These are phyloP conservation scores for Tachina lurida DNA, from an alignment of 2,888 invertebrate species.

Conservation along the genomic window DNA sequence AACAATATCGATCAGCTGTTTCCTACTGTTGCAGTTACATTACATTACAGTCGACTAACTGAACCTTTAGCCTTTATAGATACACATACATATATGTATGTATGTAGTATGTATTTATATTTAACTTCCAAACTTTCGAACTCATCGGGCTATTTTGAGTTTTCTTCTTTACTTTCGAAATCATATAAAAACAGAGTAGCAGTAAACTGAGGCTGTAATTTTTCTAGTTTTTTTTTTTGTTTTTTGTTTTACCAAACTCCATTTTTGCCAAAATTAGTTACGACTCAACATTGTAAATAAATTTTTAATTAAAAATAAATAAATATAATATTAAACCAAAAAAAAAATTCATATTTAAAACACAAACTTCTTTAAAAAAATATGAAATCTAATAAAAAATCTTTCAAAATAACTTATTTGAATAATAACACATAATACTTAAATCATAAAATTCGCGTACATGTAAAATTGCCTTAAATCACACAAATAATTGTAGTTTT, in stretches of 20 bases:
- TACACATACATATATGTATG: no score
- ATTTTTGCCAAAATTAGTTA: constrained; percentile 54
- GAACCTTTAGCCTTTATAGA: no score
- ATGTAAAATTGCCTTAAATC: constrained; percentile 66
- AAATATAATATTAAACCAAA: background rate
- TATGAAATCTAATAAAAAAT: constrained; percentile 17
- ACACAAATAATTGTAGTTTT: constrained; percentile 38
- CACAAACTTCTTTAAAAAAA: constrained; percentile 10
- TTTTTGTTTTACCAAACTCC: constrained; percentile 30
- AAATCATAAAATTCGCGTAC: constrained; percentile 45
- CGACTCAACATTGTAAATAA: constrained; percentile 31
- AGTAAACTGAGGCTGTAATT: background rate
- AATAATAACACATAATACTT: constrained; percentile 1
- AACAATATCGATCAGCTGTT: no score
- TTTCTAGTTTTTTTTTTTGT: background rate
- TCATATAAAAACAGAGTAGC: background rate
- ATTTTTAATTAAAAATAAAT: background rate
- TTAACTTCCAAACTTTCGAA: no score
- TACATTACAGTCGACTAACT: no score
- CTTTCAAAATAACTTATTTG: constrained; percentile 11
- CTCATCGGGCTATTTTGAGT: no score
- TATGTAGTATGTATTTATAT: no score
- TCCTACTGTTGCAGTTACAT: no score
- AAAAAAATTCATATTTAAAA: background rate
- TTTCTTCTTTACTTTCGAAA: no score